Conservation (phyloP, 2,113 vertebrate genomes). For the Rutilus rutilus region DNA sequence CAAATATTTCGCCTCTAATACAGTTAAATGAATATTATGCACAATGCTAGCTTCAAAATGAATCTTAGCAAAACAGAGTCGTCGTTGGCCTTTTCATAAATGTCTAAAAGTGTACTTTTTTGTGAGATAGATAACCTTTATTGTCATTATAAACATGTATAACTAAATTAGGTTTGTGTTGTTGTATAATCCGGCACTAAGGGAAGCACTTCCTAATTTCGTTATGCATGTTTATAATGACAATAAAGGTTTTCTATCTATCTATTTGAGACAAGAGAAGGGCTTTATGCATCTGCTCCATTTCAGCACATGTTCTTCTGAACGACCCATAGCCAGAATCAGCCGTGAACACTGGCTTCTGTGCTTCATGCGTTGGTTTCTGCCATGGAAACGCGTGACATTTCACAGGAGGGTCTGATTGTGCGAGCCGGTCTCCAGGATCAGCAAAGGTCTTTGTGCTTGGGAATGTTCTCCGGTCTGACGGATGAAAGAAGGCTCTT, state of each 20-base stretch:
- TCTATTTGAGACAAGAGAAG: no score
- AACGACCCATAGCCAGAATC: background rate
- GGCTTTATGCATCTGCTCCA: background rate
- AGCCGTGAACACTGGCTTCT: background rate
- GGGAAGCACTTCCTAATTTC: no score
- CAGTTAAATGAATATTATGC: no score
- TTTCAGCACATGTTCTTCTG: background rate
- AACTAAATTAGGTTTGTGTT: no score
- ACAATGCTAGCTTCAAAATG: no score
- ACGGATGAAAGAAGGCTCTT: slow-evolving; percentile 64
- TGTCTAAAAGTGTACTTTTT: background rate
- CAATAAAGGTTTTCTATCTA: no score
- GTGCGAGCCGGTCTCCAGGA: background rate
- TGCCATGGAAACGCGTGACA: background rate
- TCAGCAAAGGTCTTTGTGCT: slow-evolving; percentile 3
- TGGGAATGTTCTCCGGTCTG: slow-evolving; percentile 50
- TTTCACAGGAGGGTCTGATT: slow-evolving; percentile 59
- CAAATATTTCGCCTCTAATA: background rate
- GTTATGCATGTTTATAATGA: no score
- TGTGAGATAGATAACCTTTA: no score
- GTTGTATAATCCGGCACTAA: no score
- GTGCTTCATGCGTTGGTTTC: background rate
- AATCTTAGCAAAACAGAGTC: no score
- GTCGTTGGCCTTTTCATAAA: background rate
- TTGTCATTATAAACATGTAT: no score